Percentiles rank a stretch among this genome's conserved stretches.
phyloP scores from a whole-genome alignment of 1,140 invertebrate genomes.

The Bacillus rossius region DNA sequence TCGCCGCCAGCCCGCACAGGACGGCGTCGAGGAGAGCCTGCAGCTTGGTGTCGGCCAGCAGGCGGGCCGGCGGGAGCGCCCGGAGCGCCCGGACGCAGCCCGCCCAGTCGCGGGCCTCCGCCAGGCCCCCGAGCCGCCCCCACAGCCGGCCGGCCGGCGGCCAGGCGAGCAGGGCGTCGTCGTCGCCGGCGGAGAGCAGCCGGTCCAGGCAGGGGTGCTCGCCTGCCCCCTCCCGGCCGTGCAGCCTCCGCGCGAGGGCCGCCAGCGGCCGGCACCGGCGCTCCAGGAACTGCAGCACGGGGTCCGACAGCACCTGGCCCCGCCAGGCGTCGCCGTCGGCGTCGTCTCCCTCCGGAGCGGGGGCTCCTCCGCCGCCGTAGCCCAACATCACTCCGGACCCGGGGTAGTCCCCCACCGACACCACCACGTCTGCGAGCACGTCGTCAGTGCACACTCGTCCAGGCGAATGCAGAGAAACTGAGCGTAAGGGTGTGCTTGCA shows the following conservation, averaged over 20 bases:
- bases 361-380: too few relatives aligned
- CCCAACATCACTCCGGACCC: too few relatives aligned
- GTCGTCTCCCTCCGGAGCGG: too few relatives aligned
- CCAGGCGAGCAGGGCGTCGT: constrained; percentile 43
- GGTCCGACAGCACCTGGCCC: constrained; percentile 13
- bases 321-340: background rate
- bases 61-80: constrained; percentile 27
- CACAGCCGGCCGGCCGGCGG: constrained; percentile 31
- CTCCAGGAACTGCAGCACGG: constrained; percentile 48
- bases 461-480: too few relatives aligned
- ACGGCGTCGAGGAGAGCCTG: constrained; percentile 37
- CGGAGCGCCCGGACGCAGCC: constrained; percentile 33
- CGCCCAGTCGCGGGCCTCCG: constrained; percentile 24
- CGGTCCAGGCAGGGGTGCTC: constrained; percentile 40
- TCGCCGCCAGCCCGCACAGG: constrained; percentile 27
- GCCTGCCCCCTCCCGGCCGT: constrained; percentile 34
- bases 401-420: too few relatives aligned
- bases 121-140: constrained; percentile 28
- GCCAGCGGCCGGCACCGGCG: constrained; percentile 51
- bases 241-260: constrained; percentile 47
- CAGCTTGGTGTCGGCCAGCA: constrained; percentile 31
- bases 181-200: constrained; percentile 42
- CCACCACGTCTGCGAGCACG: too few relatives aligned
- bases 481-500: too few relatives aligned
- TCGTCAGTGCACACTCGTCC: too few relatives aligned